Percentiles rank a stretch among this genome's conserved stretches.
Conservation (phyloP, 2,797 vertebrate species). For the Numenius phaeopus region DNA sequence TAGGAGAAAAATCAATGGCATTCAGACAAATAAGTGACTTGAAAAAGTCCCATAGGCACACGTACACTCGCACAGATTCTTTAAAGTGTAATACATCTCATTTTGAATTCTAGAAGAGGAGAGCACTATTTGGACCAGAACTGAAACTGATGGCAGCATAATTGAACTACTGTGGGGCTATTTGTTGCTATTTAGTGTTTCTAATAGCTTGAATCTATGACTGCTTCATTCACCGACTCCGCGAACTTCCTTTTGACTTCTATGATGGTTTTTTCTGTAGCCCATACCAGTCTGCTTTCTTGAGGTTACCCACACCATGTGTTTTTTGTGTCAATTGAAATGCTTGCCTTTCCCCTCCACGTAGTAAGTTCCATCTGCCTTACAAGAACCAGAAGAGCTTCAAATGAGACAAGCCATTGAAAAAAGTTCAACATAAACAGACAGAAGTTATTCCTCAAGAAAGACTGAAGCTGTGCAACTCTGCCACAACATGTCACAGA, state of each 20-base stretch:
- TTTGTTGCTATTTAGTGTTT: constrained; percentile 69
- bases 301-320: background rate
- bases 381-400: background rate
- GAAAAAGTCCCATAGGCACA: constrained; percentile 84
- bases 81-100: constrained; percentile 82
- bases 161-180: constrained; percentile 62
- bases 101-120: constrained; percentile 77
- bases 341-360: background rate
- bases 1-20: constrained; percentile 91
- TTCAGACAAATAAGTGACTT: constrained; percentile 91
- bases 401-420: background rate
- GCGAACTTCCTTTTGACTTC: background rate
- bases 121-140: constrained; percentile 45
- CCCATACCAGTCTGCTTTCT: background rate
- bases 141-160: constrained; percentile 67
- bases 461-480: background rate
- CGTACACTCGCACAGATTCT: constrained; percentile 74
- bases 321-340: background rate
- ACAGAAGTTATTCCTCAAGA: background rate
- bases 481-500: background rate
- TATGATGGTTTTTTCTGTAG: background rate
- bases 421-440: background rate
- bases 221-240: constrained; percentile 2
- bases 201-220: constrained; percentile 30
- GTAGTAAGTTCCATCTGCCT: background rate